Evolutionary conservation across 2,888 invertebrate genomes (phyloP).

Genomic region (Tachystola acroxantha): DNA sequence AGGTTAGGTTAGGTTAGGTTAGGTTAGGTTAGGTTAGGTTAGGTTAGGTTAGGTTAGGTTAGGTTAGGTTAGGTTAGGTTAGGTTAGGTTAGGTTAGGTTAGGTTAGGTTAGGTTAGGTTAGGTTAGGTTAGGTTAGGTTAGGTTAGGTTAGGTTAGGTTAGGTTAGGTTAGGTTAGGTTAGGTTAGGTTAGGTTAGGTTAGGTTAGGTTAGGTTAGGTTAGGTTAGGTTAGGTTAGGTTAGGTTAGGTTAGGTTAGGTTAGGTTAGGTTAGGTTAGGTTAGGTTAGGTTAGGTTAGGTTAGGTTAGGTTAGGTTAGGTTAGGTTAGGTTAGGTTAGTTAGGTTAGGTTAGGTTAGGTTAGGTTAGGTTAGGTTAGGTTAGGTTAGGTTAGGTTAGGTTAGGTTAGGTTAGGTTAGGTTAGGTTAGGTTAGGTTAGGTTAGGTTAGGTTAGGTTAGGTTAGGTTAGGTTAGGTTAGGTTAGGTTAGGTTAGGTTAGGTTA

Average conservation of each 20-base stretch:
- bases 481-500: too few relatives aligned
- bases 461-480: too few relatives aligned
- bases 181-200: slow-evolving; percentile 19
- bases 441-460: too few relatives aligned
- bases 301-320: slow-evolving; percentile 10
- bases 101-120: slow-evolving; percentile 4
- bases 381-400: too few relatives aligned
- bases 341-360: too few relatives aligned
- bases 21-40: slow-evolving; percentile 19
- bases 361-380: too few relatives aligned
- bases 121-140: slow-evolving; percentile 5
- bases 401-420: too few relatives aligned
- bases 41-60: slow-evolving; percentile 20
- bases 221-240: slow-evolving; percentile 17
- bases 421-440: too few relatives aligned
- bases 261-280: slow-evolving; percentile 14
- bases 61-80: slow-evolving; percentile 19
- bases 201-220: slow-evolving; percentile 17
- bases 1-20: slow-evolving; percentile 10
- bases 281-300: slow-evolving; percentile 11
- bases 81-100: slow-evolving; percentile 12
- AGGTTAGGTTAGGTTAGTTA: slow-evolving; percentile 8
- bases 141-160: slow-evolving; percentile 13
- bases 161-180: slow-evolving; percentile 17
- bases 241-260: slow-evolving; percentile 15